Base-by-base conservation (phyloP, 2,888 invertebrate species). In the Electrophaes corylata region DNA sequence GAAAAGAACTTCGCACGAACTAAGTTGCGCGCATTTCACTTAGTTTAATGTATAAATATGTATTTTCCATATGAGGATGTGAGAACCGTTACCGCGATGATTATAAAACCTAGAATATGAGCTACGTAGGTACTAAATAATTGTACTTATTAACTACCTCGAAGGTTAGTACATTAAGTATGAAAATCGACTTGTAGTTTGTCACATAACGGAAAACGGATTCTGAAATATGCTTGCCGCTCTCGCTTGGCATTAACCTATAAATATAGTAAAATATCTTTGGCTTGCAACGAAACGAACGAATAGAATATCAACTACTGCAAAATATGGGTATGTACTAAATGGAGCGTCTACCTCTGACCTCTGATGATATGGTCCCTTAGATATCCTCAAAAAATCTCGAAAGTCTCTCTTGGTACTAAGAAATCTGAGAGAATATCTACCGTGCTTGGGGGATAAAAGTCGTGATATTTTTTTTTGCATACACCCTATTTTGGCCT, bases 231-330 rank as follows among this genome's bases (percentile, higher is more conserved):
- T 68, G 66, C 62, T 66, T 56, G 58, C 56, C 46, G 73, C 69
- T 73, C 65, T 71, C 75, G 71, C 73, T 72, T 60, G 64, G 64
- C 68, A 67, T 65, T 65, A 67, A 61, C 68, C 54, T 68, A 66
- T 68, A 72, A 68, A 66, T 51, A 52, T n/a, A 16, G 23, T 45
- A 20, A 11, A 53, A 45, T 20, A 41, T 31, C 35, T 47, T 41
- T 45, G 37, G 50, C 31, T 41, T 29, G 52, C 10, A 20, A 47
- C 33, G 1, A 16, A 37, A 37, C 14, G 1, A 5, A 26, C 26
- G n/a, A n/a, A n/a, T n/a, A n/a, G n/a, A n/a, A n/a, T n/a, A n/a
- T n/a, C n/a, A n/a, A n/a, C n/a, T n/a, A n/a, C 20, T 3, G 20
- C 3, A 20, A 20, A 20, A 20, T 20, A 5, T 20, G 20, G 5